Evolutionary conservation across 1,140 invertebrate genomes (phyloP), one percentile per base, ranked within the genome.

Genomic region (Parapsyche elsis): DNA sequence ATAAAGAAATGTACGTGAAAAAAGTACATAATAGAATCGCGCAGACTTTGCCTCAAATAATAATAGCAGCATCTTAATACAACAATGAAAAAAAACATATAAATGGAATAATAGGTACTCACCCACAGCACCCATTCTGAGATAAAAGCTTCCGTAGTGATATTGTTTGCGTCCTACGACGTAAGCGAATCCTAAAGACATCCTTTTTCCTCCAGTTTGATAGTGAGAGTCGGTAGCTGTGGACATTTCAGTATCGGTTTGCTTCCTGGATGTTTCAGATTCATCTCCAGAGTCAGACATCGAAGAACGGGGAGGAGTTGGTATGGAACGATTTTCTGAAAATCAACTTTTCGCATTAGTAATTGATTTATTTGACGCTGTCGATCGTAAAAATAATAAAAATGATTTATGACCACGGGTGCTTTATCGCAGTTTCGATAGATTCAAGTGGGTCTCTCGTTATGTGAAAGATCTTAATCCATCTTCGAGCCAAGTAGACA

Each of bases 41-140:
- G n/a, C n/a, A n/a, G n/a, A n/a, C n/a, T n/a, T 7, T 4, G 7
- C 30, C 30, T 38, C 30, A 38, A 38, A 38, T 38, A 38, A 7
- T 38, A 38, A 38, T 38, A 38, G 1, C 30, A 38, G 30, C 7
- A 38, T 38, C 30, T 46, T 38, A 5, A 46, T 19, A 30, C n/a
- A 4, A 16, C 12, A 67, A 67, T 21, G 24, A 24, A 57, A 57
- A 57, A 10, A 16, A 4, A 21, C 16, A 53, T 46, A 46, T 46
- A 16, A 5, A 53, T 53, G 12, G 7, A 53, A 53, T 5, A 53
- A 12, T 5, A 53, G 12, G 9, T 21, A 87, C 92, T 91, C 86
- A 95, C 95, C 93, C 79, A 98, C 96, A 59, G 96, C 96, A 4
- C 96, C 96, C 93, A 98, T 96, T 83, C 96, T 90, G 9, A 98